phyloP scores from a whole-genome alignment of 2,113 vertebrate species.

The Chaetodon trifascialis region DNA sequence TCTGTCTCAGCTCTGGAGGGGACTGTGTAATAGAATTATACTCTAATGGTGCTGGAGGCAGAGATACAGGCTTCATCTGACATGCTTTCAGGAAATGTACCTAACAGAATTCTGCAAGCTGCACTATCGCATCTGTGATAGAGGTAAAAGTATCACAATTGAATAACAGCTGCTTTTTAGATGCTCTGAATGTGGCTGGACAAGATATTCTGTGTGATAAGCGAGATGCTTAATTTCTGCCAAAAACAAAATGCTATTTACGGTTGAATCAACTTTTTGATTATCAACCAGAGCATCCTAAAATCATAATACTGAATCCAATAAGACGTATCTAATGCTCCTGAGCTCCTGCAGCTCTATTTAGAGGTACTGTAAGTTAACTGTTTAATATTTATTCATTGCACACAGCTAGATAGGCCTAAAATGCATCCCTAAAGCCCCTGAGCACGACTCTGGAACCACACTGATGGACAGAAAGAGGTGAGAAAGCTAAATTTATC shows the following conservation, averaged over 20 bases:
- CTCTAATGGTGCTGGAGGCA: conserved; percentile 63
- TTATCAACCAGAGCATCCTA: conserved; percentile 29
- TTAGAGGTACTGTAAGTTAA: not conserved
- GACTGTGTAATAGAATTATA: conserved; percentile 70
- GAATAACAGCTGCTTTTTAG: conserved; percentile 60
- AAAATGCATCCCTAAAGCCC: conserved; percentile 39
- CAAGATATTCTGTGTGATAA: conserved; percentile 49
- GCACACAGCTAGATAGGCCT: conserved; percentile 20
- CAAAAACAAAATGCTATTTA: conserved; percentile 33
- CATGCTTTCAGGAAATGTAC: conserved; percentile 70
- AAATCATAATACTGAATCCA: conserved; percentile 22
- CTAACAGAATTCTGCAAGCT: conserved; percentile 63
- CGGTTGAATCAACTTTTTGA: conserved; percentile 29
- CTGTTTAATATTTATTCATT: conserved; percentile 23
- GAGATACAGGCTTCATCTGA: conserved; percentile 53
- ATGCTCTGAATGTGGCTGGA: conserved; percentile 32
- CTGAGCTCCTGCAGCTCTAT: not conserved
- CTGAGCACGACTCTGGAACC: conserved; percentile 44
- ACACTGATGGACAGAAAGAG: conserved; percentile 66
- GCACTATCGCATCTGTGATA: conserved; percentile 44
- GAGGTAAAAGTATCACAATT: conserved; percentile 67
- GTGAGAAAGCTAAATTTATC: conserved; percentile 73
- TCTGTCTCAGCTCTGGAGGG: conserved; percentile 41
- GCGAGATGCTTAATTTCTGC: conserved; percentile 28
- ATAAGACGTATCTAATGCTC: not conserved